A percentile compares a stretch with the other conserved stretches of the same genome.
These are phyloP conservation scores for Candoia aspera DNA, from an alignment of 2,113 vertebrate species.

Conservation along the genomic window DNA sequence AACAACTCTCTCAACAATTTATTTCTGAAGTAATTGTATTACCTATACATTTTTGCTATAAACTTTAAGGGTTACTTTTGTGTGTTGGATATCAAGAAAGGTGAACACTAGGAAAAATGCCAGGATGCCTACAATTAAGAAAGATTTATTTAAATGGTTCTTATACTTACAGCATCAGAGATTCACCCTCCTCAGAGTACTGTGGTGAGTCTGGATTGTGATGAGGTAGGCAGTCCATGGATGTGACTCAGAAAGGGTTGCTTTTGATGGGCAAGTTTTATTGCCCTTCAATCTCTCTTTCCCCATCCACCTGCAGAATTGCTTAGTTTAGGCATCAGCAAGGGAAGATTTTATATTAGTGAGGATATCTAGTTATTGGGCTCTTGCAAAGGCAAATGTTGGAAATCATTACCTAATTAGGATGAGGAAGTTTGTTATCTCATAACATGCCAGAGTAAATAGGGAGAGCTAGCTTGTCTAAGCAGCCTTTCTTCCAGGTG, in stretches of 20 bases:
- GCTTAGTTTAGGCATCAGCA: background rate
- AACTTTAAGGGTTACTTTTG: background rate
- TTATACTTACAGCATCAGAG: background rate
- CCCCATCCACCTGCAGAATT: background rate
- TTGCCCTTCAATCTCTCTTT: background rate
- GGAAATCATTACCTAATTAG: background rate
- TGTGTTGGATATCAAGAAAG: background rate
- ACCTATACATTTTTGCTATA: background rate
- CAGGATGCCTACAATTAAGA: background rate
- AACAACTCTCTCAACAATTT: slow-evolving; percentile 78
- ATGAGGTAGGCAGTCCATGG: background rate
- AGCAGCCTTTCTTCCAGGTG: background rate
- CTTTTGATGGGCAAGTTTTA: background rate
- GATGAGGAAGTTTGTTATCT: background rate
- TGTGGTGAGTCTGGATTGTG: background rate
- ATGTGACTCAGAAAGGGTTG: background rate
- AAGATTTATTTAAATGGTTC: background rate
- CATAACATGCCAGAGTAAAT: background rate
- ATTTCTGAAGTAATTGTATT: slow-evolving; percentile 77
- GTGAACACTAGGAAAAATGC: background rate
- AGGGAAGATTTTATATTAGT: background rate
- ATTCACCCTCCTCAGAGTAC: background rate
- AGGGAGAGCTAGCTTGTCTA: background rate
- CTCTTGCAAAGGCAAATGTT: background rate
- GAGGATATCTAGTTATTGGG: background rate